phyloP scores from a whole-genome alignment of 1,140 invertebrate species.

The Cardiocondyla obscurior region DNA sequence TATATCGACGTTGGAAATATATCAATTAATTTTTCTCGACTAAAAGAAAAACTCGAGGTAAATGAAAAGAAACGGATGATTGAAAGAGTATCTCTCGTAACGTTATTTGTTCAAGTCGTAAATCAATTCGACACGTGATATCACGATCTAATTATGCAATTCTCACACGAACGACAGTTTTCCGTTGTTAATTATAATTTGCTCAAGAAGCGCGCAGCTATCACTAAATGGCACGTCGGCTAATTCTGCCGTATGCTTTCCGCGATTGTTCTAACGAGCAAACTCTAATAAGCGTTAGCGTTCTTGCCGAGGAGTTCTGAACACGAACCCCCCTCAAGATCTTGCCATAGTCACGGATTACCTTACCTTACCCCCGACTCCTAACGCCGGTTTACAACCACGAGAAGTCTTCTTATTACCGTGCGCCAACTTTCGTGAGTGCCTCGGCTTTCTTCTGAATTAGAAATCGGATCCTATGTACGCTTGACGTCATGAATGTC shows the following conservation, averaged over 20 bases:
- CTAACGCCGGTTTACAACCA: slow-evolving; percentile 7
- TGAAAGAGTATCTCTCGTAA: not conserved
- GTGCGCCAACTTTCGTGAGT: slow-evolving; percentile 8
- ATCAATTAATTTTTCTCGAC: not conserved
- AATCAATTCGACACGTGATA: slow-evolving; percentile 1
- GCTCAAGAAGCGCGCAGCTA: slow-evolving; percentile 32
- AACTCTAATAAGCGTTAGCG: slow-evolving; percentile 57
- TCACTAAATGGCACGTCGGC: slow-evolving; percentile 29
- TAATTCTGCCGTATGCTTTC: slow-evolving; percentile 45
- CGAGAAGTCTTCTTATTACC: slow-evolving; percentile 42
- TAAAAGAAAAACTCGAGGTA: not conserved
- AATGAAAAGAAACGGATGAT: not conserved
- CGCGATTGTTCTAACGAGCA: slow-evolving; percentile 53
- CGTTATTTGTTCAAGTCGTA: not conserved
- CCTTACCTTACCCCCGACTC: slow-evolving; percentile 31
- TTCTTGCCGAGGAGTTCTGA: slow-evolving; percentile 47
- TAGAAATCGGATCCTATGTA: not conserved
- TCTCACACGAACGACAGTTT: slow-evolving; percentile 10
- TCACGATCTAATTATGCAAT: not conserved
- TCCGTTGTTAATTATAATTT: slow-evolving; percentile 50
- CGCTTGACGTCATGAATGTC: not conserved
- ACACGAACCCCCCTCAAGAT: slow-evolving; percentile 26
- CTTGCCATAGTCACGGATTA: slow-evolving; percentile 42
- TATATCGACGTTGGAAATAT: not conserved
- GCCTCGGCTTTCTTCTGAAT: slow-evolving; percentile 1